These are phyloP conservation scores for Prochilodus magdalenae DNA, from an alignment of 2,113 vertebrate species.

Conservation along the genomic window DNA sequence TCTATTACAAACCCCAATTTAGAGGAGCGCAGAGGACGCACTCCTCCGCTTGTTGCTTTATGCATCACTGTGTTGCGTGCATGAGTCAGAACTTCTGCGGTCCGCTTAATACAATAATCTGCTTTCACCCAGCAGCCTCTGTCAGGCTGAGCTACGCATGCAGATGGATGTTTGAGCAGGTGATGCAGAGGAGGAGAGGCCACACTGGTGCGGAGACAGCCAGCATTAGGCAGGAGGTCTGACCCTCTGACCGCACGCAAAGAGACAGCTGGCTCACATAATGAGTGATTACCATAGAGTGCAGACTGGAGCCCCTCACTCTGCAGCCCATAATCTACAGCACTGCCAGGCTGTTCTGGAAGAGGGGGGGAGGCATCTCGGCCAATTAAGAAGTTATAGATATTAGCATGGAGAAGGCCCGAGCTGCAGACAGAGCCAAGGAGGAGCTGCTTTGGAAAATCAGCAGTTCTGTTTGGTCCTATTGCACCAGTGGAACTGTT, in stretches of 20 bases:
- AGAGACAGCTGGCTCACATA: constrained; percentile 58
- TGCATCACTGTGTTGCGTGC: not conserved
- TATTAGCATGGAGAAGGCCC: constrained; percentile 25
- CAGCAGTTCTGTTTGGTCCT: not conserved
- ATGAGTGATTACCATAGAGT: constrained; percentile 60
- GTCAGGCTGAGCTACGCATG: constrained; percentile 23
- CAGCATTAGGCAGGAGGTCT: constrained; percentile 51
- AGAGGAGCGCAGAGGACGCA: too few relatives aligned
- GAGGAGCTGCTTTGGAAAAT: not conserved
- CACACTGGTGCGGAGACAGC: constrained; percentile 36
- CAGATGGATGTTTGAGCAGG: constrained; percentile 57
- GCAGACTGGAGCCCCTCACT: constrained; percentile 55
- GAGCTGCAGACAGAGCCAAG: constrained; percentile 5
- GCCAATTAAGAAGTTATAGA: constrained; percentile 47
- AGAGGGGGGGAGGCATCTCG: constrained; percentile 12
- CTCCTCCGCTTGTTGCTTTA: too few relatives aligned
- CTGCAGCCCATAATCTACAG: constrained; percentile 45
- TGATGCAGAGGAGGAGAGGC: constrained; percentile 52
- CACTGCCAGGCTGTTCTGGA: constrained; percentile 31
- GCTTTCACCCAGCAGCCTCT: constrained; percentile 17
- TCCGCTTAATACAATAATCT: constrained; percentile 18
- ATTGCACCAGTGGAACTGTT: not conserved
- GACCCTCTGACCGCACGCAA: constrained; percentile 54
- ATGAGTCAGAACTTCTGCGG: constrained; percentile 17
- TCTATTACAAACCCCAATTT: too few relatives aligned